Evolutionary conservation across 2,888 invertebrate genomes (phyloP), one percentile per base, ranked within the genome.

Genomic region (Erebia palarica): DNA sequence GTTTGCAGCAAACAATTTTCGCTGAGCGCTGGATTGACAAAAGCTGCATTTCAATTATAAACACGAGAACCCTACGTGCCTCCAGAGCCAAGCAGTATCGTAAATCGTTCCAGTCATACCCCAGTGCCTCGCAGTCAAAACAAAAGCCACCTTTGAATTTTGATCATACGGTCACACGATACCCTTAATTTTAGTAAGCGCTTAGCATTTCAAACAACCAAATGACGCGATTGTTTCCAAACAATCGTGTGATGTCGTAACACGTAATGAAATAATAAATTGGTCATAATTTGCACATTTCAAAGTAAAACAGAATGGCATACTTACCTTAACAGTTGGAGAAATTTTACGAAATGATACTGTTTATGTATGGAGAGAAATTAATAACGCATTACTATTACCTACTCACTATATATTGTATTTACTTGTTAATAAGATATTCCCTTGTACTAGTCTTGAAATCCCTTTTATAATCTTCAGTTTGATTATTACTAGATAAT

Each of bases 41-140:
- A 59, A 59, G 21, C n/a, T 13, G 58, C n/a, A 16, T 49, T 65
- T 57, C 55, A 68, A 11, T 69, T 65, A 18, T 61, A 66, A 65
- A 70, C 64, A 68, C 11, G 51, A 66, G 47, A 70, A 65, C 55
- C 65, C 72, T 78, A 79, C 81, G 80, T 81, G 79, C 76, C 77
- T 81, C 75, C 78, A 78, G 81, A 81, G 82, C 80, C 80, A 80
- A 84, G 82, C 81, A 77, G 61, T 72, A 71, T 73, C 70, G 27
- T 27, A 3, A 27, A 27, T 27, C 27, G 74, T 67, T 73, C 75
- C 78, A 80, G 86, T 87, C 85, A 87, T 82, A 84, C 84, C 81
- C 78, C 79, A 81, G 77, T 80, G 83, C 77, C 72, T 78, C 78
- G 74, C 81, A 78, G 83, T 79, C 84, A 87, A 86, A 88, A 86